Evolutionary conservation across 2,888 invertebrate genomes (phyloP), one percentile per base, ranked within the genome.

Genomic region (Diachrysia chrysitis): DNA sequence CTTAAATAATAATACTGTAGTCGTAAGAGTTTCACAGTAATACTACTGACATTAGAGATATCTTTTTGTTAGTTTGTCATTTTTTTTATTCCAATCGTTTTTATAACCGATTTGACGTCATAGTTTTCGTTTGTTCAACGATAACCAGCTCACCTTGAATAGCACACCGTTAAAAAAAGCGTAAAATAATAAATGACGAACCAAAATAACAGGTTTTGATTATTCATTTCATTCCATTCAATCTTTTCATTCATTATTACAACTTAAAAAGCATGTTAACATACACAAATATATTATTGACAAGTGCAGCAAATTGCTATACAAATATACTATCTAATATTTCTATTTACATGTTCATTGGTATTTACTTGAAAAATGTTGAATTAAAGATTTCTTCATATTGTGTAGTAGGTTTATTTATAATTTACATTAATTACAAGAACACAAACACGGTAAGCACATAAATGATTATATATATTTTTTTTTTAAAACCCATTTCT

Each of bases 281-380:
- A 21, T 62, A 73, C 32, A 75, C 53, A 55, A 19, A 42, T 58
- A 42, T 48, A 81, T 83, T 79, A 75, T 72, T 76, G 56, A 74
- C 59, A 73, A 60, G 84, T 85, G 87, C 83, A 78, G 63, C 76
- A 73, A 76, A 63, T 83, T 85, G 85, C 85, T 85, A 80, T 85
- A 85, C 85, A 85, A 76, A 79, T 77, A 83, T 14, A 78, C 14
- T 21, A 21, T 63, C 65, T 69, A 73, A 59, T 67, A 64, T 67
- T 71, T 70, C 66, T 77, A 69, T 56, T 75, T 62, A 82, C 75
- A 69, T 37, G 62, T 78, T 63, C 75, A 74, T 80, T 78, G 78
- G 69, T 57, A 67, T 54, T 23, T 14, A 37, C 19, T 25, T 17
- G n/a, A 53, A 51, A 29, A 29, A 29, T 29, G 6, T 1, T n/a